phyloP scores from a whole-genome alignment of 2,797 vertebrate species.

The Myotis pilosus region DNA sequence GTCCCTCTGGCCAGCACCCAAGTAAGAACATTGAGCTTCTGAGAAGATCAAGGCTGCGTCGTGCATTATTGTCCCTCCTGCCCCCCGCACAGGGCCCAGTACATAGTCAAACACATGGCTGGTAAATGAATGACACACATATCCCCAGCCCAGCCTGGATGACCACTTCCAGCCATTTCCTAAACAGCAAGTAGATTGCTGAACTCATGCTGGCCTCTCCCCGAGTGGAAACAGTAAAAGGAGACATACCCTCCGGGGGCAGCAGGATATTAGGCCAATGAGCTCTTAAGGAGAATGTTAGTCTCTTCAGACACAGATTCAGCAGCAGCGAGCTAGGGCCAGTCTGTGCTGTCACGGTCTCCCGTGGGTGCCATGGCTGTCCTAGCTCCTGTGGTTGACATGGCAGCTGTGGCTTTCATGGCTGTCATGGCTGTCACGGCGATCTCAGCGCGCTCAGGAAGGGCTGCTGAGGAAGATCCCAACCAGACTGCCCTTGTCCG shows the following conservation, averaged over 20 bases:
- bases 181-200: neutral
- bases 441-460: neutral
- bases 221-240: neutral
- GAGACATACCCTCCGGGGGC: neutral
- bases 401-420: conserved; percentile 10
- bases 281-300: neutral
- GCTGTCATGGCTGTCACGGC: neutral
- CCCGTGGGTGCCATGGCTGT: neutral
- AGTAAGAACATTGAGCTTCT: neutral
- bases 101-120: neutral
- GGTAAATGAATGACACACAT: neutral
- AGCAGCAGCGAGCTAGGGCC: neutral
- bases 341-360: neutral
- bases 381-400: neutral
- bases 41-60: neutral
- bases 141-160: neutral
- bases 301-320: neutral
- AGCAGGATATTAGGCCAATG: neutral
- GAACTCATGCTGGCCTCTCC: neutral
- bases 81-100: neutral
- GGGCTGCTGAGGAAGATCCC: conserved; percentile 56
- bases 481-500: conserved; percentile 58
- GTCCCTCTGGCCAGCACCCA: neutral
- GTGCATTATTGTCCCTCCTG: neutral
- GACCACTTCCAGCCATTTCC: neutral